These are phyloP conservation scores for Plagodis pulveraria DNA, from an alignment of 2,888 invertebrate genomes.

Conservation along the genomic window DNA sequence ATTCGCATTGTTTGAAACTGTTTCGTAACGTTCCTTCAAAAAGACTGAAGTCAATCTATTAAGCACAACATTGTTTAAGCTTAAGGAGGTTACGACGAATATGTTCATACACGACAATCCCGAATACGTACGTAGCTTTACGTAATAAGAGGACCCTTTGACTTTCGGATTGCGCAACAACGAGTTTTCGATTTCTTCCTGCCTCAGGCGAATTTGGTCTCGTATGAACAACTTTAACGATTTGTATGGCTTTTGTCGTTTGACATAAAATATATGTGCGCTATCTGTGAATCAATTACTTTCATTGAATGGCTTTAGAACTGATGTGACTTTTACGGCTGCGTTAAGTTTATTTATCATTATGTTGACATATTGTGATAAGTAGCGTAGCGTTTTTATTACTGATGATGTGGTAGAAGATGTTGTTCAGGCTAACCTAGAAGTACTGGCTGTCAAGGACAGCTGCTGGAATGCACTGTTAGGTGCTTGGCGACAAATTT, in stretches of 20 bases:
- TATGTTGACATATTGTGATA: neutral
- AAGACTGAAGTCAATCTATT: conserved; percentile 14
- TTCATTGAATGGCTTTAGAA: conserved; percentile 14
- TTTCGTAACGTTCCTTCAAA: conserved; percentile 20
- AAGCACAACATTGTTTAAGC: conserved; percentile 18
- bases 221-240: conserved; percentile 35
- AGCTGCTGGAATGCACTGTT: too few relatives aligned
- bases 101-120: conserved; percentile 39
- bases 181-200: conserved; percentile 74
- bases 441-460: too few relatives aligned
- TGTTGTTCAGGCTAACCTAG: too few relatives aligned
- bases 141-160: conserved; percentile 67
- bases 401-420: too few relatives aligned
- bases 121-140: conserved; percentile 47
- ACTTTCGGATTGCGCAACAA: conserved; percentile 69
- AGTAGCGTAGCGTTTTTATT: too few relatives aligned
- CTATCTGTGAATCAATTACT: conserved; percentile 25
- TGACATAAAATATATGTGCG: conserved; percentile 24
- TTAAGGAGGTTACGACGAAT: conserved; percentile 14
- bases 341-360: conserved; percentile 2
- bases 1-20: conserved; percentile 15
- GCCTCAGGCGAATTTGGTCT: conserved; percentile 67
- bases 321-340: conserved; percentile 14
- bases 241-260: conserved; percentile 26
- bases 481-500: too few relatives aligned